Evolutionary conservation across 2,113 vertebrate genomes (phyloP), one percentile per base, ranked within the genome.

Genomic region (Penelope pileata): DNA sequence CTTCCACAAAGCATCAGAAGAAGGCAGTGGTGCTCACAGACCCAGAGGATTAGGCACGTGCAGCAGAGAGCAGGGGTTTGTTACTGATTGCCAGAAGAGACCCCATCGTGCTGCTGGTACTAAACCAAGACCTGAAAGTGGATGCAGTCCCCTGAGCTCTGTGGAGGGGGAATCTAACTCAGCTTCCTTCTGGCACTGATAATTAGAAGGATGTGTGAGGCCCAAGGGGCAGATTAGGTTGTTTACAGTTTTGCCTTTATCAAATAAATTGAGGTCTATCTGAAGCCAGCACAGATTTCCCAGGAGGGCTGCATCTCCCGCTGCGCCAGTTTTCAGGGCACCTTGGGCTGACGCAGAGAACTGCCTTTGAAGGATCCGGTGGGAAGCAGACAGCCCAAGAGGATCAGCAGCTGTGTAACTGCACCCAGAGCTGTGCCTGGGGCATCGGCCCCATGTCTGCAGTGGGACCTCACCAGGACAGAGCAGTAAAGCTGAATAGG

Each of bases 161-260:
- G n/a, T 9, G n/a, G 19, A 88, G 50, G 8, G 64, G 72, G 69
- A 80, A 60, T 75, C 67, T 76, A 76, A 88, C 62, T 69, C 45
- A 68, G 62, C 48, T 91, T 84, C 66, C 74, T 92, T 64, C 82
- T 81, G 63, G 43, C 72, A 47, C 54, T 82, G 58, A 80, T 80
- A 88, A 88, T 87, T 86, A 92, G 84, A 68, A 91, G 51, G 88
- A 93, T 32, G 88, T 75, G 23, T 36, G 79, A 63, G 67, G 83
- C 93, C 94, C 75, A 66, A 91, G 62, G 74, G 89, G 40, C 19
- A 34, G 63, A 81, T 93, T 53, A 83, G 59, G 66, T 45, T 88
- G 77, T 93, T 83, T 91, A 79, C 66, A 93, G 48, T 86, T 96
- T 82, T 76, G 73, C 40, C 69, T 95, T 94, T 91, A 80, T n/a